Evolutionary conservation across 2,888 invertebrate genomes (phyloP).

Genomic region (Drosophila macrospina): DNA sequence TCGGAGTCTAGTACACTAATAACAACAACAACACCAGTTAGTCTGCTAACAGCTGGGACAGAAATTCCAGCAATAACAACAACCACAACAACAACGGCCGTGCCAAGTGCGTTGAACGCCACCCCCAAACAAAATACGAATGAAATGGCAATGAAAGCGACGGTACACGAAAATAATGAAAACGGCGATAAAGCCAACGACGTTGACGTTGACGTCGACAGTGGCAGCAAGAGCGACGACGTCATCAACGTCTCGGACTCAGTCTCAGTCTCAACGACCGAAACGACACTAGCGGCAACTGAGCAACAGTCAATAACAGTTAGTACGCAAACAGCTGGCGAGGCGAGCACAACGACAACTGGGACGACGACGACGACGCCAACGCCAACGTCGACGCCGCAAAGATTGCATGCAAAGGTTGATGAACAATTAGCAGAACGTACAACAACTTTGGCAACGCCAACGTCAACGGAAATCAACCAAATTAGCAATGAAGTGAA

Average conservation of each 20-base stretch:
- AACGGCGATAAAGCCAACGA: slow-evolving; percentile 54
- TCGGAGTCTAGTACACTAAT: slow-evolving; percentile 8
- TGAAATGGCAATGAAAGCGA: slow-evolving; percentile 64
- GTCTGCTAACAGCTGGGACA: slow-evolving; percentile 46
- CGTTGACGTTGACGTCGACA: slow-evolving; percentile 27
- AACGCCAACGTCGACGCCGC: slow-evolving; percentile 33
- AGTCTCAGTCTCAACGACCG: slow-evolving; percentile 44
- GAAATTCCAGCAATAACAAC: slow-evolving; percentile 27
- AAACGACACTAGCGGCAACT: slow-evolving; percentile 43
- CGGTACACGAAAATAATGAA: slow-evolving; percentile 54
- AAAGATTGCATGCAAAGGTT: slow-evolving; percentile 38
- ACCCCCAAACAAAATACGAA: slow-evolving; percentile 40
- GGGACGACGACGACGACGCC: slow-evolving; percentile 21
- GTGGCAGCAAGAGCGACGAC: slow-evolving; percentile 32
- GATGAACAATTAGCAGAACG: slow-evolving; percentile 50
- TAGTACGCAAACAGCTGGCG: slow-evolving; percentile 76
- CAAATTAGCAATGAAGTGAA: slow-evolving; percentile 81
- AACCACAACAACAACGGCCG: slow-evolving; percentile 32
- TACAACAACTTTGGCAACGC: slow-evolving; percentile 49
- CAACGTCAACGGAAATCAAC: slow-evolving; percentile 67
- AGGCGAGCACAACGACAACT: slow-evolving; percentile 56
- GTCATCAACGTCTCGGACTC: slow-evolving; percentile 45
- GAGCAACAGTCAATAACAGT: slow-evolving; percentile 66
- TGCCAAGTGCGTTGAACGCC: slow-evolving; percentile 57
- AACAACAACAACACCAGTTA: slow-evolving; percentile 19